Evolutionary conservation across 2,797 vertebrate species (phyloP).

Genomic region (Argentina silus): DNA sequence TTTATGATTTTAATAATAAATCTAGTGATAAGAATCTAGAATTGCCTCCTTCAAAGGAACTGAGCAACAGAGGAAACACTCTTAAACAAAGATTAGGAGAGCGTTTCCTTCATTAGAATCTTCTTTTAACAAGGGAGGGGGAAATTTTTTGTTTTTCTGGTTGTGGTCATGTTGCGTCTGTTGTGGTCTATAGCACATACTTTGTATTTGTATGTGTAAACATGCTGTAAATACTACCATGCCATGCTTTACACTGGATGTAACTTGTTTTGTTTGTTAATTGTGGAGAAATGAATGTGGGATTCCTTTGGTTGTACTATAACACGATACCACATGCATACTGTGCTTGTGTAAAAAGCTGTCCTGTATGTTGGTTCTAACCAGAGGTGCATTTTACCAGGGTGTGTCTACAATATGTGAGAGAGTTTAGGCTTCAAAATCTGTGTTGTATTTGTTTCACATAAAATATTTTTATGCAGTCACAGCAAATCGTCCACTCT

Average conservation of each 20-base stretch:
- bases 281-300: neutral
- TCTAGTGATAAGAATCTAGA: slow-evolving; percentile 26
- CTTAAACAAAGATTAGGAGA: slow-evolving; percentile 10
- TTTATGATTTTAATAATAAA: slow-evolving; percentile 20
- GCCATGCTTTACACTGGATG: slow-evolving; percentile 10
- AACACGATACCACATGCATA: neutral
- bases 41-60: slow-evolving; percentile 21
- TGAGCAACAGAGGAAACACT: slow-evolving; percentile 11
- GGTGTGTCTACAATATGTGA: neutral
- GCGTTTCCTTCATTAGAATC: neutral
- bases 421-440: neutral
- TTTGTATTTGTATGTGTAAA: neutral
- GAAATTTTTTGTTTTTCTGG: neutral
- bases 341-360: no score
- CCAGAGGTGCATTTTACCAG: neutral
- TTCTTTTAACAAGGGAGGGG: slow-evolving; percentile 3
- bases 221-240: neutral
- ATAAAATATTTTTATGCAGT: neutral
- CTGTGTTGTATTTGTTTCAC: neutral
- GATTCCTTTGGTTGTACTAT: neutral
- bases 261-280: slow-evolving; percentile 2
- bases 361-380: no score
- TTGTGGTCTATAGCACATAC: neutral
- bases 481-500: neutral
- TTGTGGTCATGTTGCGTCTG: neutral